phyloP scores from a whole-genome alignment of 2,888 invertebrate species.

The Xestobium rufovillosum region DNA sequence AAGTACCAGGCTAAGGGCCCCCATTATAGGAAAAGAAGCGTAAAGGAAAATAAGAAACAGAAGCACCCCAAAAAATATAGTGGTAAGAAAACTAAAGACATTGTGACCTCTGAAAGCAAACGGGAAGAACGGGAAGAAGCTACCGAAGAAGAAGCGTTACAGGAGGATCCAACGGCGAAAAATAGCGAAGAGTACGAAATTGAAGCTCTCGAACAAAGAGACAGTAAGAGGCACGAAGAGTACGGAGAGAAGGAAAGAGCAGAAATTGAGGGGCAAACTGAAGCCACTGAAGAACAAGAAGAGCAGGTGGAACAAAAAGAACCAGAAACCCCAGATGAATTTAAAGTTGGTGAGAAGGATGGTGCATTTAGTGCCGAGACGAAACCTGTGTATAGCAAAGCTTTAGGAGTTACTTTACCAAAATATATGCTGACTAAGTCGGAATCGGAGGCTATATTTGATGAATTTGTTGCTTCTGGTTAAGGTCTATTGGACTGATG shows the following conservation, averaged over 20 bases:
- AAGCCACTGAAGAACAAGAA: conserved; percentile 17
- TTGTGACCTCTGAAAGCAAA: not conserved
- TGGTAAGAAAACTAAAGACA: conserved; percentile 1
- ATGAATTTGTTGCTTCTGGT: conserved; percentile 41
- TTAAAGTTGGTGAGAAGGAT: conserved; percentile 49
- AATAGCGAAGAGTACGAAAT: conserved; percentile 9
- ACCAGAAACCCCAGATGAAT: conserved; percentile 43
- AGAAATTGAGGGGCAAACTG: not conserved
- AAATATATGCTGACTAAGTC: conserved; percentile 62
- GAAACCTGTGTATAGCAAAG: conserved; percentile 55
- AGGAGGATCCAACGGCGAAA: not conserved
- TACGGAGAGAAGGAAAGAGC: conserved; percentile 18
- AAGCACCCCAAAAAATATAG: conserved; percentile 14
- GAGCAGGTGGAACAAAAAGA: conserved; percentile 32
- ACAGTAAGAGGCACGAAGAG: conserved; percentile 2
- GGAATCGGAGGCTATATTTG: conserved; percentile 61
- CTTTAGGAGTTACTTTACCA: conserved; percentile 56
- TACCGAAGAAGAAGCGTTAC: not conserved
- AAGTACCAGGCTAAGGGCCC: conserved; percentile 18
- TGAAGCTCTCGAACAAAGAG: conserved; percentile 4
- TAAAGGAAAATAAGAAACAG: conserved; percentile 11
- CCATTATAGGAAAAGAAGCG: conserved; percentile 19
- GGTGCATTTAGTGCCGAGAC: conserved; percentile 63
- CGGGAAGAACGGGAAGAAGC: conserved; percentile 4
- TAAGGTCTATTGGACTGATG: conserved; percentile 7